Evolutionary conservation across 1,140 invertebrate genomes (phyloP), one percentile per base, ranked within the genome.

Genomic region (Wasmannia auropunctata): DNA sequence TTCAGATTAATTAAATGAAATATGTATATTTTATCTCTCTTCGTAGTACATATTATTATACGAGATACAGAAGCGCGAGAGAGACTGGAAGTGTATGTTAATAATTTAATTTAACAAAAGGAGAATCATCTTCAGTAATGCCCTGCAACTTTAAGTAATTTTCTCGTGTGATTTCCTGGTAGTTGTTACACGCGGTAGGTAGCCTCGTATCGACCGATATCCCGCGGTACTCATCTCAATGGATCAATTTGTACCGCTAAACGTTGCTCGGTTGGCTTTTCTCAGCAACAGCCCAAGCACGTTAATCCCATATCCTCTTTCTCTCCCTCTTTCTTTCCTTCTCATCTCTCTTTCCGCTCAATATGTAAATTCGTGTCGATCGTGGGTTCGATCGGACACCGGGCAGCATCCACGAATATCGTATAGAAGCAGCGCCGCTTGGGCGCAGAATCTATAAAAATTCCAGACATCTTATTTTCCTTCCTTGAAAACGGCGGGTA

Each of bases 401-500:
- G 0, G 40, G 19, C 54, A 34, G 40, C 25, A 25, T 79, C 43
- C 43, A 65, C 22, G 46, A 51, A 87, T 88, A 80, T 88, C 85
- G 85, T 89, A n/a, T n/a, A 37, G 56, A 37, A 46, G 77, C 54
- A 75, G 54, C 37, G 40, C 56, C 81, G 67, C 16, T 67, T 43
- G 34, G 34, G 43, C n/a, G n/a, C 60, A 58, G 86, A 89, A 90
- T 90, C 88, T 87, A 90, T 90, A 90, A 90, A 90, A 90, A 90
- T 90, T 90, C 89, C 88, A 80, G 54, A 90, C 89, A 89, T 89
- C 89, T 90, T 90, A 85, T 89, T 90, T 75, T 67, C 63, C 89
- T 76, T 85, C 54, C 60, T 58, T 65, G 86, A 87, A 90, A 89
- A 86, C 62, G 76, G 60, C 63, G 75, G 58, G 49, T 90, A 85